phyloP scores from a whole-genome alignment of 2,888 invertebrate genomes.

The Petrolisthes cinctipes region DNA sequence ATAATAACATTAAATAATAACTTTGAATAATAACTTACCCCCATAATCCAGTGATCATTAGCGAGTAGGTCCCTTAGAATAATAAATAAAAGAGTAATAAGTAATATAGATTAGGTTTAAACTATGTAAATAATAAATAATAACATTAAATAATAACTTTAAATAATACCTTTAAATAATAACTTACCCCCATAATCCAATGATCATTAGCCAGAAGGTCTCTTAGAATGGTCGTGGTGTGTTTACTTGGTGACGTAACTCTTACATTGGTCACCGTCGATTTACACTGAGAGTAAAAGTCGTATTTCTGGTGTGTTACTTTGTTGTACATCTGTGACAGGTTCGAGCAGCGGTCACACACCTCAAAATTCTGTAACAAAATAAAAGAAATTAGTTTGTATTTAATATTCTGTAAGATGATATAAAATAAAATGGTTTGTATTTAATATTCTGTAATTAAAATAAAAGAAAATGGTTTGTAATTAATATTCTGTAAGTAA shows the following conservation, averaged over 20 bases:
- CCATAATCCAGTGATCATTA: too few species aligned
- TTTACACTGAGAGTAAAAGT: slow-evolving; percentile 64
- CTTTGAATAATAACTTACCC: too few species aligned
- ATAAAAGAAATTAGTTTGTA: not conserved
- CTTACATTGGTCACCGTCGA: slow-evolving; percentile 63
- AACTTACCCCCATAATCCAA: slow-evolving; percentile 63
- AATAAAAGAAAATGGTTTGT: too few species aligned
- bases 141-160: not conserved
- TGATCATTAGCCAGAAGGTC: slow-evolving; percentile 63
- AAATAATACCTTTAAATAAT: not conserved
- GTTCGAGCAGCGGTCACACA: slow-evolving; percentile 61
- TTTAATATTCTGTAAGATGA: too few species aligned
- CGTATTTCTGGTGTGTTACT: slow-evolving; percentile 63
- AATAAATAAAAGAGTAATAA: too few species aligned
- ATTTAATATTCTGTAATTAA: too few species aligned
- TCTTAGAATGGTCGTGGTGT: slow-evolving; percentile 63
- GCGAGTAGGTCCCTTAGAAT: too few species aligned
- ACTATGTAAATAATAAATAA: too few species aligned
- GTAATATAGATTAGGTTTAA: too few species aligned
- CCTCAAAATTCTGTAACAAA: slow-evolving; percentile 58
- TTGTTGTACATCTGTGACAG: slow-evolving; percentile 63
- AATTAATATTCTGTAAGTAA: too few species aligned
- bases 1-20: too few species aligned
- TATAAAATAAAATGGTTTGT: too few species aligned
- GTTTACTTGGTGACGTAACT: slow-evolving; percentile 58